Evolutionary conservation across 2,888 invertebrate genomes (phyloP).

Genomic region (Euspilapteryx auroguttella): DNA sequence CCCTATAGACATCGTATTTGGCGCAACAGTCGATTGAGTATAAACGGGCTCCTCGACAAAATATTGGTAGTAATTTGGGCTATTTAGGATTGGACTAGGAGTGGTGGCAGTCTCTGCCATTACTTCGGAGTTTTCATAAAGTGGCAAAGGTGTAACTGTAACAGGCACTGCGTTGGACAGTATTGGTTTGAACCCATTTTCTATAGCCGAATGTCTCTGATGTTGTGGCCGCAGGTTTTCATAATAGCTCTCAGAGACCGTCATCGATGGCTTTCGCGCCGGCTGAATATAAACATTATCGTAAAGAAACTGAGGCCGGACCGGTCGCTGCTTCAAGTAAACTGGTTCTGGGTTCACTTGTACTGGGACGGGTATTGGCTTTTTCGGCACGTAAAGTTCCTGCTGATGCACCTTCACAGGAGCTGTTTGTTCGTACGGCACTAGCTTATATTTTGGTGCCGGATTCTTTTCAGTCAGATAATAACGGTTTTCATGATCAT

Average conservation of each 20-base stretch:
- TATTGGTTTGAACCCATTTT: constrained; percentile 44
- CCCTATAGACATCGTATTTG: constrained; percentile 25
- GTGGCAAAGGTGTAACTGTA: constrained; percentile 6
- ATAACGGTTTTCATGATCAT: constrained; percentile 29
- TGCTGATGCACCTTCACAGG: constrained; percentile 14
- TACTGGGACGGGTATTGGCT: constrained; percentile 19
- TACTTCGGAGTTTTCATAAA: constrained; percentile 16
- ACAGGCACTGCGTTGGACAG: constrained; percentile 18
- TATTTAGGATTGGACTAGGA: constrained; percentile 15
- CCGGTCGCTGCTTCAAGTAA: constrained; percentile 29
- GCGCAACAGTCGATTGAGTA: constrained; percentile 14
- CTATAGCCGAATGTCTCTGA: constrained; percentile 14
- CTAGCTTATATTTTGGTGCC: constrained; percentile 36
- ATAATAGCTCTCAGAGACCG: constrained; percentile 39
- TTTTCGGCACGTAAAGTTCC: constrained; percentile 19
- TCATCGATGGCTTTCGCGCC: constrained; percentile 23
- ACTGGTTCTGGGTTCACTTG: constrained; percentile 24
- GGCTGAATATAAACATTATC: constrained; percentile 21
- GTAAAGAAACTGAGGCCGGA: constrained; percentile 24
- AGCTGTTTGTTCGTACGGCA: constrained; percentile 54
- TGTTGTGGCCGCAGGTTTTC: constrained; percentile 25
- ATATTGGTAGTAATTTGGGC: constrained; percentile 30
- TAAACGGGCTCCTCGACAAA: constrained; percentile 20
- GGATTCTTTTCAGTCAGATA: constrained; percentile 36
- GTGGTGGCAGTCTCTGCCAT: background rate